Percentiles rank a stretch among this genome's conserved stretches.
phyloP scores from a whole-genome alignment of 2,888 invertebrate genomes.

The Apamea anceps region DNA sequence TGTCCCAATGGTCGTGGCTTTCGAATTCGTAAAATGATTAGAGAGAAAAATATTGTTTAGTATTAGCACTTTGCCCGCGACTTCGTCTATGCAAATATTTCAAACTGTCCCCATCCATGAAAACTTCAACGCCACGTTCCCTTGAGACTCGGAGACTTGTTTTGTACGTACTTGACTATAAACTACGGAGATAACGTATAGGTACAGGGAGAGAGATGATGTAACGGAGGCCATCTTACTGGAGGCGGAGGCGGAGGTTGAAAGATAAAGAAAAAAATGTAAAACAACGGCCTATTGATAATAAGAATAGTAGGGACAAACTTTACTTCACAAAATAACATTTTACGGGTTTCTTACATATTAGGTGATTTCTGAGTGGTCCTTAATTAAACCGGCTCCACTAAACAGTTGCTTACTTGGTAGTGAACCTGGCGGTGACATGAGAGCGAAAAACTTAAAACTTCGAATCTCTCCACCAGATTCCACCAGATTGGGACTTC shows the following conservation, averaged over 20 bases:
- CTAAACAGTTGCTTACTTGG: background rate
- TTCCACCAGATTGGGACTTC: background rate
- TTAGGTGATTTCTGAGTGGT: background rate
- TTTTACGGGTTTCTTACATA: background rate
- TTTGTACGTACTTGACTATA: background rate
- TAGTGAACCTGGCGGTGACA: background rate
- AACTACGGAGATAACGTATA: background rate
- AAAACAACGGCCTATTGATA: background rate
- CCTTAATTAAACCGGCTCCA: background rate
- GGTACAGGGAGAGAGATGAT: background rate
- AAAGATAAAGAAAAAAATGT: background rate
- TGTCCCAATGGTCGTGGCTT: background rate
- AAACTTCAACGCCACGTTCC: background rate
- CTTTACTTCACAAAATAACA: background rate
- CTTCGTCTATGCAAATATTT: background rate
- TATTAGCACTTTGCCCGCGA: background rate
- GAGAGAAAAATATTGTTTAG: background rate
- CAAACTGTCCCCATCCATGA: background rate
- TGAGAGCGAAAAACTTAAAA: background rate
- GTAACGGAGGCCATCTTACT: background rate
- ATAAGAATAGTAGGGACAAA: background rate
- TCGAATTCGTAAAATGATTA: background rate
- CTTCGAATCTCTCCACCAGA: background rate
- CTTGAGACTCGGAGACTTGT: background rate
- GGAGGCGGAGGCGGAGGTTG: background rate